Percentiles rank a stretch among this genome's conserved stretches.
Conservation (phyloP, 2,888 invertebrate genomes). For the Trissonchulus sp. region DNA sequence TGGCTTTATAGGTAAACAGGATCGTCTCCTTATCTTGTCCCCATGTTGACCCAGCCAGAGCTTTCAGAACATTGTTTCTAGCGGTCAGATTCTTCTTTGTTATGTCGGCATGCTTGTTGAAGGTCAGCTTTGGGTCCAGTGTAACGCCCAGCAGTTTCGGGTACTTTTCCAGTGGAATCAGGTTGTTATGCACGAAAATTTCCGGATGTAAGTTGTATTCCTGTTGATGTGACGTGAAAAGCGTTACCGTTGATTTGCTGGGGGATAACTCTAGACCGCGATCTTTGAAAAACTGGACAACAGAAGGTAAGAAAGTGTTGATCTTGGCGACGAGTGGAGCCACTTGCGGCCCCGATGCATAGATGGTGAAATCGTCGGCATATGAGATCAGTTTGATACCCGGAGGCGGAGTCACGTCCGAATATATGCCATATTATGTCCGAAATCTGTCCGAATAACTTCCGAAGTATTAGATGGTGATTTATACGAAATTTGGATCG, state of each 20-base stretch:
- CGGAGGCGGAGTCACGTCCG: too few relatives aligned
- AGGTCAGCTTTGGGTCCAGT: background rate
- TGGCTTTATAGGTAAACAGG: background rate
- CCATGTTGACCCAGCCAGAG: background rate
- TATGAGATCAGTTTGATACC: too few relatives aligned
- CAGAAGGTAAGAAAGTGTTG: background rate
- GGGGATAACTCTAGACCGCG: background rate
- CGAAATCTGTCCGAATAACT: too few relatives aligned
- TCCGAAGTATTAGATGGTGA: too few relatives aligned
- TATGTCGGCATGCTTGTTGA: too few relatives aligned
- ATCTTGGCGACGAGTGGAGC: background rate
- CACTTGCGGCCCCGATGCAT: background rate
- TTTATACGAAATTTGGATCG: too few relatives aligned
- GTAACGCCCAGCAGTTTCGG: background rate
- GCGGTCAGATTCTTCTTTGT: too few relatives aligned
- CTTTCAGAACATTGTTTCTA: background rate
- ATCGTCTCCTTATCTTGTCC: background rate
- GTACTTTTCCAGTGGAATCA: background rate
- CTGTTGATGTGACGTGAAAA: background rate
- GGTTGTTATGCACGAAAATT: background rate
- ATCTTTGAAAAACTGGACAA: background rate
- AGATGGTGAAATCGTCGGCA: slow-evolving; percentile 8
- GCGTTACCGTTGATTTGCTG: background rate
- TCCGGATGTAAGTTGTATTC: background rate
- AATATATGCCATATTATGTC: too few relatives aligned